Conservation (phyloP, 2,888 invertebrate genomes). For the Calliphora vomitoria region DNA sequence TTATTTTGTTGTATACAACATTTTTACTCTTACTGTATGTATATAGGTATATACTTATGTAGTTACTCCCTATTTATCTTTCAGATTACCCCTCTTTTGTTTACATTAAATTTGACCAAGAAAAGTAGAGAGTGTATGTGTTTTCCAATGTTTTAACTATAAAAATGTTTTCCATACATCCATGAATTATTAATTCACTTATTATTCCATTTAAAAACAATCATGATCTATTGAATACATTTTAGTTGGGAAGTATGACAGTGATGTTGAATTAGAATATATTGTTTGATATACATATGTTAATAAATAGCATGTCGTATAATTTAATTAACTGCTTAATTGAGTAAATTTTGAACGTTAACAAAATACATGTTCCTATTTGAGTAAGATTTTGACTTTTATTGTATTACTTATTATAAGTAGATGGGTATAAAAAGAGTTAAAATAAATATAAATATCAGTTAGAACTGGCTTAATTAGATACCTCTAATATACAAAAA, state of each 20-base stretch:
- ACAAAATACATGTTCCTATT: no score
- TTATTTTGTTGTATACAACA: no score
- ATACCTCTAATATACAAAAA: no score
- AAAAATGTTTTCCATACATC: not conserved
- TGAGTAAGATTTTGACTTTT: no score
- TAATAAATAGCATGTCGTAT: not conserved
- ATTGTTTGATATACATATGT: not conserved
- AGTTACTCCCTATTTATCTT: not conserved
- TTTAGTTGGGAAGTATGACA: not conserved
- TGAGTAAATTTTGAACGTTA: not conserved
- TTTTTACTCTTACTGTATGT: no score
- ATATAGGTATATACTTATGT: no score
- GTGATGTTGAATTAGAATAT: not conserved
- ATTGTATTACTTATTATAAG: no score
- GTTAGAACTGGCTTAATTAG: no score
- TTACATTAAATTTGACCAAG: not conserved
- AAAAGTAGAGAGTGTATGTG: not conserved
- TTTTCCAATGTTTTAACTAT: not conserved
- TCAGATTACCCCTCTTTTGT: not conserved
- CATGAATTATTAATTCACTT: not conserved
- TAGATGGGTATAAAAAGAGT: no score
- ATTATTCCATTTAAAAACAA: not conserved
- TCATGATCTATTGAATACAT: constrained; percentile 1
- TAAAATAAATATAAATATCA: no score
- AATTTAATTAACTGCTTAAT: not conserved